Evolutionary conservation across 2,888 invertebrate genomes (phyloP), one percentile per base, ranked within the genome.

Genomic region (Dasypolia templi): DNA sequence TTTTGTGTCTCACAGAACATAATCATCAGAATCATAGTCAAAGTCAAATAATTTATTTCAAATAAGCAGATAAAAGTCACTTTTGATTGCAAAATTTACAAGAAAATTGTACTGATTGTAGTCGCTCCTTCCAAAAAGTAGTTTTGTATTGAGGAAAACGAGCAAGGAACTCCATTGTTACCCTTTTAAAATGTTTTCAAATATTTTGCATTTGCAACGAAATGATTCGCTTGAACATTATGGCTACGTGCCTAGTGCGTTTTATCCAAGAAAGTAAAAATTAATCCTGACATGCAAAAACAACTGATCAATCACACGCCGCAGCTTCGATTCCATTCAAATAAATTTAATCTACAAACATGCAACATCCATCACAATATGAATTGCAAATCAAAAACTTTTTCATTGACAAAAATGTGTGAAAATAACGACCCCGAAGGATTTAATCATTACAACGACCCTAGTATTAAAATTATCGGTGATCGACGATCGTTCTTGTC

Each of bases 401-500:
- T 77, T 82, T 73, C 77, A 87, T 87, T 83, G 82, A 86, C 81
- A 88, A 86, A 85, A 82, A 88, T 86, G 87, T 90, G 89, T 90
- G 90, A 90, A 88, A 86, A 80, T 81, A 83, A 81, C 86, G 74
- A 86, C 87, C 86, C 85, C 86, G 81, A 82, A 86, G 86, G 85
- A 78, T 82, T 84, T 88, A 84, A 86, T 87, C 72, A 85, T 91
- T 88, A 89, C 88, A 87, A 81, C 86, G 89, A 90, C 89, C 88
- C 89, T 82, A 88, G 88, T 93, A 93, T 93, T 92, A 92, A 92
- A 92, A 94, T 93, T 84, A 92, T 90, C 87, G 79, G 81, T 94
- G 94, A 95, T 95, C 92, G 93, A 93, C 94, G 91, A 93, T 92
- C 86, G 89, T 81, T 86, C 92, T 94, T 93, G 93, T 96, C 93